Evolutionary conservation across 2,113 vertebrate species (phyloP).

Genomic region (Sprattus sprattus): DNA sequence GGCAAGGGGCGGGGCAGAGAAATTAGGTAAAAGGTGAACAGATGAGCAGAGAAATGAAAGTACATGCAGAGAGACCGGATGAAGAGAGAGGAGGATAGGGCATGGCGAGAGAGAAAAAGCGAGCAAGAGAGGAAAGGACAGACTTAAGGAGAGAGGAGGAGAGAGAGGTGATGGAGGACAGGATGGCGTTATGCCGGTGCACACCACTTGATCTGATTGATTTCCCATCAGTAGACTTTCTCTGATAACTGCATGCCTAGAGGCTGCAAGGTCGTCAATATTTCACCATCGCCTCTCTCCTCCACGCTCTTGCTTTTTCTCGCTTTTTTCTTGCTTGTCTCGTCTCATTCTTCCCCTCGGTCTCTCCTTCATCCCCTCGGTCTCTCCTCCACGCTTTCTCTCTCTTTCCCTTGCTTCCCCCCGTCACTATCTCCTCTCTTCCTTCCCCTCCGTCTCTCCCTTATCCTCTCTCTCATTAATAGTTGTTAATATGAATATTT

Average conservation of each 20-base stretch:
- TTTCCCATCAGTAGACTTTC: constrained; percentile 69
- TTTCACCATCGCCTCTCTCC: constrained; percentile 51
- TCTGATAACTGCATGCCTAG: constrained; percentile 68
- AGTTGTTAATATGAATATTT: no score
- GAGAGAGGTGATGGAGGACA: neutral
- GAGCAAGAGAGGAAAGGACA: neutral
- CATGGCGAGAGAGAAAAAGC: constrained; percentile 16
- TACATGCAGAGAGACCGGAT: neutral
- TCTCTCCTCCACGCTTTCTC: neutral
- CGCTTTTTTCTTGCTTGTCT: neutral
- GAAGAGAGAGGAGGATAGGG: neutral
- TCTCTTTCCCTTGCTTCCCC: no score
- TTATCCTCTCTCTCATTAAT: no score
- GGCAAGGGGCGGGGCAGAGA: neutral
- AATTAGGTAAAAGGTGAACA: neutral
- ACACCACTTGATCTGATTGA: constrained; percentile 70
- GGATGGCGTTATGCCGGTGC: constrained; percentile 34
- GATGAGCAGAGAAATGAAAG: neutral
- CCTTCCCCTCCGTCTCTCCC: neutral
- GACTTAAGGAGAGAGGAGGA: neutral
- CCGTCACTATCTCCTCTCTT: neutral
- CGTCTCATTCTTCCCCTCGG: neutral
- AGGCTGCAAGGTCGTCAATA: constrained; percentile 63
- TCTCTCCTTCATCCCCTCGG: neutral
- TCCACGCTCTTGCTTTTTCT: neutral